phyloP scores from a whole-genome alignment of 64 coral and sea anemone genomes.

The Dendrophyllia cribrosa region DNA sequence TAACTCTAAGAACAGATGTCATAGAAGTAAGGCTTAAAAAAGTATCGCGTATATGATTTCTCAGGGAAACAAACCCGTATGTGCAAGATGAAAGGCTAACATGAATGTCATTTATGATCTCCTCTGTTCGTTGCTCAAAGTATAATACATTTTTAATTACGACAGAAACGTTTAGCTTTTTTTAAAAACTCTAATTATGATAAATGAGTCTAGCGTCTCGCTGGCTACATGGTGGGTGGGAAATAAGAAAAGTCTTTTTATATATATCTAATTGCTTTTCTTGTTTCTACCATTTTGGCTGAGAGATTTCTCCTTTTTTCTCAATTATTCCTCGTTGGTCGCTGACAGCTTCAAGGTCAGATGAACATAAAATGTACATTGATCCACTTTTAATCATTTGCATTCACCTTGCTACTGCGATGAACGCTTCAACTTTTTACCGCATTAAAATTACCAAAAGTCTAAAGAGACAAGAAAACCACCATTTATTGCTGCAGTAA shows the following conservation, averaged over 20 bases:
- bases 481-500: neutral
- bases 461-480: neutral
- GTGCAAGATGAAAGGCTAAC: neutral
- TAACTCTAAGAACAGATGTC: too few species aligned
- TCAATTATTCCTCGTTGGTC: neutral
- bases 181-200: conserved; percentile 37
- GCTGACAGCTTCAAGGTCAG: neutral
- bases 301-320: neutral
- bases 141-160: conserved; percentile 55
- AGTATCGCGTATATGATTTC: too few species aligned
- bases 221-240: conserved; percentile 36
- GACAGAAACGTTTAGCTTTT: conserved; percentile 43
- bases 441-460: conserved; percentile 3
- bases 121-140: conserved; percentile 1
- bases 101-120: neutral
- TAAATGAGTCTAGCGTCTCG: conserved; percentile 47
- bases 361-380: neutral
- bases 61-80: neutral
- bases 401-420: neutral
- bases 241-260: conserved; percentile 18
- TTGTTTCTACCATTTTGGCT: neutral
- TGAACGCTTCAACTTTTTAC: neutral
- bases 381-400: neutral
- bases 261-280: conserved; percentile 36
- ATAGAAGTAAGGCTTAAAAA: too few species aligned